Evolutionary conservation across 2,797 vertebrate species (phyloP), one percentile per base, ranked within the genome.

Genomic region (Tangara arthus): DNA sequence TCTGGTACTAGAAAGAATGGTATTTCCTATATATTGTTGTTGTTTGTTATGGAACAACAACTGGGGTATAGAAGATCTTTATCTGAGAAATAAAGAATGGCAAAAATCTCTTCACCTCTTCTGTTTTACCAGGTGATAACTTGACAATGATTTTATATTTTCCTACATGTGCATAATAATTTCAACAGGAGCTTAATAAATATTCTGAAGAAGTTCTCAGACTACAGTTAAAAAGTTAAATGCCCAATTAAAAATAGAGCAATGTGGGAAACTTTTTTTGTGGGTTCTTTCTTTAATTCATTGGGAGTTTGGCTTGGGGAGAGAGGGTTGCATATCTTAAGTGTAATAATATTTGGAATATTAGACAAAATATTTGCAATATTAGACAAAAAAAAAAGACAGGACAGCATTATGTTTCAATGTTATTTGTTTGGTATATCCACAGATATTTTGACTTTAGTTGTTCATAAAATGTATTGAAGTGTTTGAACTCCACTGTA

Each of bases 261-360:
- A 65, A 4, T 12, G 4, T 57, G 9, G 22, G 17, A 85, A 55
- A 9, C 0, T 16, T 22, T 19, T 64, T 21, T 11, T 22, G 11
- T 46, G 8, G 6, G 2, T 14, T 66, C 46, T 53, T 56, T n/a
- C 41, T 66, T 32, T 37, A n/a, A 18, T 56, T 56, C 23, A 47
- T 46, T 65, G 18, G 18, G 8, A 19, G 7, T 24, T 21, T n/a
- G 12, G 4, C 9, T 12, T 21, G 24, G 20, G 5, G 11, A 6
- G 17, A 21, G 32, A 20, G 16, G 2, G 4, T 49, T 59, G 1
- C 5, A 3, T 64, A 8, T 39, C 2, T 0, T 12, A 60, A 44
- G 6, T 8, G 0, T n/a, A 76, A 55, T 6, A 14, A 15, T 35
- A 27, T 65, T 61, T 80, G 65, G 37, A 56, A 3, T 42, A 50